Base-by-base conservation (phyloP, 2,113 vertebrate genomes). In the Dolichallabes microphthalmus region DNA sequence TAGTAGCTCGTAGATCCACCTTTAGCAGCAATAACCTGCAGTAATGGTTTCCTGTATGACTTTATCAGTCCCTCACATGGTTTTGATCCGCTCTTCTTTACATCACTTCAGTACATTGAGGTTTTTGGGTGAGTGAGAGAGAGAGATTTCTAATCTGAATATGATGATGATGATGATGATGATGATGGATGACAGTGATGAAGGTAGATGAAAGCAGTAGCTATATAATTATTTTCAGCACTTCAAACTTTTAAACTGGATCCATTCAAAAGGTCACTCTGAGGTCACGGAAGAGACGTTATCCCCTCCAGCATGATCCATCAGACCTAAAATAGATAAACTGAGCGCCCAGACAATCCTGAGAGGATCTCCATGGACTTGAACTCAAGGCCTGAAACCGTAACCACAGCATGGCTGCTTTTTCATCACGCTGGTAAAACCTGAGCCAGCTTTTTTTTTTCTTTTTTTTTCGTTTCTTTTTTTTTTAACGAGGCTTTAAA, bases 321-420 rank as follows among this genome's bases (percentile, higher is more conserved):
- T 52, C 52, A 8, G 25, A 71, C 74, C 68, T n/a, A 80, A 87
- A 89, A 88, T 86, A 88, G 82, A 55, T 82, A 50, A 45, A 57
- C 55, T 45, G 45, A 45, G 45, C 45, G 7, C 45, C 45, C 45
- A 45, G 15, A 13, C 82, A 73, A 85, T 57, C 45, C 77, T 87
- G 32, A 78, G 52, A 88, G 50, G 75, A 87, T 82, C 73, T 66
- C 85, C 52, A 19, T 68, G 20, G 84, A 39, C 69, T 86, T 45
- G 32, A 74, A n/a, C 32, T 39, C 12, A 30, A 69, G 69, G 60
- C 85, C 61, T 69, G 32, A 75, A 71, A 50, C 74, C 25, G 55
- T 45, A 80, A 71, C 32, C 53, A 69, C 55, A 76, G 32, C 63
- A 61, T 61, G 9, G 61, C 58, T 20, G 32, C 78, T 55, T 75